A percentile compares a stretch with the other conserved stretches of the same genome.
phyloP scores from a whole-genome alignment of 2,797 vertebrate species.

The Gallinago solitaria region DNA sequence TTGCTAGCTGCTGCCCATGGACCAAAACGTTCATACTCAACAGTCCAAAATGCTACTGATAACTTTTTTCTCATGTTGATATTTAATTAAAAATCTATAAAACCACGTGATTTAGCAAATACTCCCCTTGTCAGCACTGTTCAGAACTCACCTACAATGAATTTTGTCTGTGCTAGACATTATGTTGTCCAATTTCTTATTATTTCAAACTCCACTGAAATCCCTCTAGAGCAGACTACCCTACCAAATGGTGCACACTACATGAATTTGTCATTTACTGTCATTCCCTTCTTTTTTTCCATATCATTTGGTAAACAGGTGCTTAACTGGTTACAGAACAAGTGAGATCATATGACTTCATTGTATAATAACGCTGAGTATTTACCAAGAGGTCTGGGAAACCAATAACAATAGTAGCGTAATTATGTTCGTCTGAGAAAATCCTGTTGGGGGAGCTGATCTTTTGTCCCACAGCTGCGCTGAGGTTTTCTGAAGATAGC shows the following conservation, averaged over 20 bases:
- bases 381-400: conserved; percentile 97
- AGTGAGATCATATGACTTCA: not conserved
- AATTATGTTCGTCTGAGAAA: conserved; percentile 83
- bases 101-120: not conserved
- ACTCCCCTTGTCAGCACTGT: not conserved
- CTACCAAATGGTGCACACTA: not conserved
- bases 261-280: not conserved
- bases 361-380: not conserved
- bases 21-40: not conserved
- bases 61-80: not conserved
- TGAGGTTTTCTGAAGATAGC: conserved; percentile 91
- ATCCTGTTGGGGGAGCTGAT: conserved; percentile 93
- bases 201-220: not conserved
- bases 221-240: not conserved
- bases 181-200: not conserved
- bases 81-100: not conserved
- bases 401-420: conserved; percentile 87
- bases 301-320: not conserved
- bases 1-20: not conserved
- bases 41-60: not conserved
- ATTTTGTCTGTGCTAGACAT: not conserved
- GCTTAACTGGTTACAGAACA: not conserved
- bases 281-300: not conserved
- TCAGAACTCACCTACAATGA: not conserved
- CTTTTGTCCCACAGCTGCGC: conserved; percentile 89